Conservation (phyloP, 2,888 invertebrate genomes). For the Plebejus anna region DNA sequence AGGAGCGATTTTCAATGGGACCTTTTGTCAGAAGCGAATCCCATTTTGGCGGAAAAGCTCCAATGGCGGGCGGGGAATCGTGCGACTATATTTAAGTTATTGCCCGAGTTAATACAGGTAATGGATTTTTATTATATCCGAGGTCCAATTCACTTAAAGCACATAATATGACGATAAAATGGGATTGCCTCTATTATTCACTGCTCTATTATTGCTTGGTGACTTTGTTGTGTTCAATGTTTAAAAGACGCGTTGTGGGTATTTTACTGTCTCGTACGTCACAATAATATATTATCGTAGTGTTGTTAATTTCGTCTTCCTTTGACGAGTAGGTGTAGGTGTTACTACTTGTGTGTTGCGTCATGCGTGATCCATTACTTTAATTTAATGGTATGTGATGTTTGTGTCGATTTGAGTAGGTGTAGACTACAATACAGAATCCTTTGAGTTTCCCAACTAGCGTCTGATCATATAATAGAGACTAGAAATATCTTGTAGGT, state of each 20-base stretch:
- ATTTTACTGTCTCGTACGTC: background rate
- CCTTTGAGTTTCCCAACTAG: too few species aligned
- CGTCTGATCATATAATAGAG: too few species aligned
- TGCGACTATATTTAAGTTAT: conserved; percentile 28
- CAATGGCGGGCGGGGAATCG: conserved; percentile 5
- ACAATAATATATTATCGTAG: background rate
- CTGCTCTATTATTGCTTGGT: background rate
- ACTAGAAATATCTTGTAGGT: too few species aligned
- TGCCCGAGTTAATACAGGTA: conserved; percentile 27
- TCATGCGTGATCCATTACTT: too few species aligned
- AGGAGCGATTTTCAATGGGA: conserved; percentile 22
- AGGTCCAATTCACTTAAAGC: conserved; percentile 24
- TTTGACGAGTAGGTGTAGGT: background rate
- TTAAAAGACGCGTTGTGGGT: background rate
- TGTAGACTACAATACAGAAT: too few species aligned
- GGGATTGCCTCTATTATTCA: conserved; percentile 15
- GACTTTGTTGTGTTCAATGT: background rate
- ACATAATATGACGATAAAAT: conserved; percentile 15
- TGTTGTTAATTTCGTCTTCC: background rate
- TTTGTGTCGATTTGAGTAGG: too few species aligned
- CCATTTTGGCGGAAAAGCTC: conserved; percentile 19
- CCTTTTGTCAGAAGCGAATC: background rate
- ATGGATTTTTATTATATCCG: conserved; percentile 25
- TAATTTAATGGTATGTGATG: too few species aligned
- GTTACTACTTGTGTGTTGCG: background rate